phyloP scores from a whole-genome alignment of 2,113 vertebrate species.

The Nyctereutes procyonoides region DNA sequence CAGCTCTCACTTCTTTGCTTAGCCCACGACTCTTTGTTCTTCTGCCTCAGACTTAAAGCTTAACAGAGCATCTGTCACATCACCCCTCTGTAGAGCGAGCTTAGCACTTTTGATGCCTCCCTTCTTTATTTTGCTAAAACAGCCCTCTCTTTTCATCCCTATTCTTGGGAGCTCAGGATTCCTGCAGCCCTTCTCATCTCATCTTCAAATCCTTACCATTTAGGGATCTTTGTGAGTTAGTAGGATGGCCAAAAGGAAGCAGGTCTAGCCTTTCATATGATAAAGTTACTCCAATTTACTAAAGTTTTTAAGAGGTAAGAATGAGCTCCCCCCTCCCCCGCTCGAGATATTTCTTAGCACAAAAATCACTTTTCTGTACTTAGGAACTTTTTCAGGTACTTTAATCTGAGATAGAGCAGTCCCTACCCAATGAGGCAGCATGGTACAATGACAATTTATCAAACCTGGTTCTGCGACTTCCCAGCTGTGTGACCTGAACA shows the following conservation, averaged over 20 bases:
- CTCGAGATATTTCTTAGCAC: constrained; percentile 1
- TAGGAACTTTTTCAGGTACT: not conserved
- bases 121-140: not conserved
- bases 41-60: not conserved
- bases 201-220: constrained; percentile 58
- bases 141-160: not conserved
- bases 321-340: not conserved
- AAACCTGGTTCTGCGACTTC: not conserved
- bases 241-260: constrained; percentile 28
- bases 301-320: not conserved
- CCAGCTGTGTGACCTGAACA: not conserved
- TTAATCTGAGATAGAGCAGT: not conserved
- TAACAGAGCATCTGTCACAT: not conserved
- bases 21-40: not conserved
- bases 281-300: constrained; percentile 49
- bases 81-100: fast-evolving
- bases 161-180: not conserved
- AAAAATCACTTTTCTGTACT: constrained; percentile 2
- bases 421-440: not conserved
- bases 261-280: constrained; percentile 28
- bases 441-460: not conserved
- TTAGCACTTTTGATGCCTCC: not conserved
- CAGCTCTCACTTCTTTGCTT: not conserved
- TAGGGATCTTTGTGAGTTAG: constrained; percentile 16
- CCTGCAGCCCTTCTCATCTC: not conserved